A percentile compares a stretch with the other conserved stretches of the same genome.
phyloP scores from a whole-genome alignment of 2,888 invertebrate species.

The Antheraea assamensis region DNA sequence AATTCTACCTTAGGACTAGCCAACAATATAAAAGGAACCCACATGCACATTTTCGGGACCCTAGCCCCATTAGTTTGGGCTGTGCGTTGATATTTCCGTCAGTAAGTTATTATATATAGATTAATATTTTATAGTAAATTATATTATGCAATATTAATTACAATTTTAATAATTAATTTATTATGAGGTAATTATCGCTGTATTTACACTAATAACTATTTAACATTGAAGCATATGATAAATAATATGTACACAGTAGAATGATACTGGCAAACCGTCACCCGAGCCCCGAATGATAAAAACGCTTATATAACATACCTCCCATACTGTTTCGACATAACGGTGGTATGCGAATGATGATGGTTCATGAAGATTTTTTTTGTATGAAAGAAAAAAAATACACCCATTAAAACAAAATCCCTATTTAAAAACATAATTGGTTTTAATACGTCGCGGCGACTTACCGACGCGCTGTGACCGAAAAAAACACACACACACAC shows the following conservation, averaged over 20 bases:
- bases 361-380: slow-evolving; percentile 48
- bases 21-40: too few species aligned
- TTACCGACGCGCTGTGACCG: neutral
- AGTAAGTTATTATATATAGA: too few species aligned
- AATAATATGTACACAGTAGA: slow-evolving; percentile 6
- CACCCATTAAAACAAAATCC: slow-evolving; percentile 28
- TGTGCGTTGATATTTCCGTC: too few species aligned
- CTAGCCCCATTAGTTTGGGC: too few species aligned
- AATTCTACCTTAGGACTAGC: too few species aligned
- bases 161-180: too few species aligned
- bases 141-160: too few species aligned
- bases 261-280: slow-evolving; percentile 17
- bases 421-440: neutral
- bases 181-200: too few species aligned
- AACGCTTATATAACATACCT: slow-evolving; percentile 56
- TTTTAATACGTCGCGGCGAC: neutral
- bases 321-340: slow-evolving; percentile 59
- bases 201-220: too few species aligned
- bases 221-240: neutral
- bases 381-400: slow-evolving; percentile 65
- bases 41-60: too few species aligned
- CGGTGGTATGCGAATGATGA: slow-evolving; percentile 44
- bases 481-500: neutral
- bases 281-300: slow-evolving; percentile 26
- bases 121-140: too few species aligned